Evolutionary conservation across 2,113 vertebrate genomes (phyloP).

Genomic region (Periophthalmus modestus): DNA sequence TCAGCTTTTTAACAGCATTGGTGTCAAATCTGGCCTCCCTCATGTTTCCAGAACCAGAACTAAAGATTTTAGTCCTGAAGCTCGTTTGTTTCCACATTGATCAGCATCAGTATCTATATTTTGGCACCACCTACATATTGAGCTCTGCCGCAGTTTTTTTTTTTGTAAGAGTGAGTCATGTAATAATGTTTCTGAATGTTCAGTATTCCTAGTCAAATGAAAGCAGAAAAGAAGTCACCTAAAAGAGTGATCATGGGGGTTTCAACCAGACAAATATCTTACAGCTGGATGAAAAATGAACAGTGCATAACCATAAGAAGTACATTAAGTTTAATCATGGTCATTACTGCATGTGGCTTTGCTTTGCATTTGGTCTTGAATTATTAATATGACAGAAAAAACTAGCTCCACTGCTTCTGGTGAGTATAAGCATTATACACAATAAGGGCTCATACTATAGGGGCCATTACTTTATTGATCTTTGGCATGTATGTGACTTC

Average conservation of each 20-base stretch:
- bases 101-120: background rate
- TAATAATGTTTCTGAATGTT: background rate
- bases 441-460: background rate
- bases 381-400: conserved; percentile 49
- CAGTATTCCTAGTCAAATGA: background rate
- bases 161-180: background rate
- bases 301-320: conserved; percentile 26
- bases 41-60: conserved; percentile 62
- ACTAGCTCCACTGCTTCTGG: conserved; percentile 36
- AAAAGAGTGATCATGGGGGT: background rate
- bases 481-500: background rate
- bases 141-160: background rate
- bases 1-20: conserved; percentile 73
- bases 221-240: background rate
- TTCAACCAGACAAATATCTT: background rate
- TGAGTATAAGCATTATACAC: conserved; percentile 14
- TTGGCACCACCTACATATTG: background rate
- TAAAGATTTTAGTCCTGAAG: conserved; percentile 43
- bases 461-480: background rate
- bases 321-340: conserved; percentile 34
- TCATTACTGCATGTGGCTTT: conserved; percentile 29
- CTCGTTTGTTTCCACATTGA: conserved; percentile 41
- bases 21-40: conserved; percentile 76
- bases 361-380: conserved; percentile 37
- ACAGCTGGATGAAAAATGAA: conserved; percentile 6